These are phyloP conservation scores for Orchestes rusci DNA, from an alignment of 2,888 invertebrate genomes.

Conservation along the genomic window DNA sequence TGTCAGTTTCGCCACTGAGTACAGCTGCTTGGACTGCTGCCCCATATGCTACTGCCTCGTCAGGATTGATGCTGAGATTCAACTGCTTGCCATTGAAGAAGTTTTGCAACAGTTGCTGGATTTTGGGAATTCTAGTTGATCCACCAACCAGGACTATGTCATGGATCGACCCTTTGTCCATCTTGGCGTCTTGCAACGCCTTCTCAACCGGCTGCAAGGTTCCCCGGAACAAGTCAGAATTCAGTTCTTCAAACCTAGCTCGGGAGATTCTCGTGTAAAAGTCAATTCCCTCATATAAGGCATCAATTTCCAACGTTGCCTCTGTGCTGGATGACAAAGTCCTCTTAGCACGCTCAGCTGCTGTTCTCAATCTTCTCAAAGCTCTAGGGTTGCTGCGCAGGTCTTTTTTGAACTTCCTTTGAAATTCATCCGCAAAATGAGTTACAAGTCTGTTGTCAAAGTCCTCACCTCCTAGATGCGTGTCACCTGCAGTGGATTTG, in stretches of 20 bases:
- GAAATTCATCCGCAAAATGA: constrained; percentile 59
- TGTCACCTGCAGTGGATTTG: constrained; percentile 76
- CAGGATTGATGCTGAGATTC: constrained; percentile 41
- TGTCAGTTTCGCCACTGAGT: constrained; percentile 48
- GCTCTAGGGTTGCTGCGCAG: constrained; percentile 50
- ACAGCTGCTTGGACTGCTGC: constrained; percentile 41
- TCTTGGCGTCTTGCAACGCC: constrained; percentile 65
- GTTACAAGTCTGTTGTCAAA: constrained; percentile 52
- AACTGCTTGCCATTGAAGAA: constrained; percentile 59
- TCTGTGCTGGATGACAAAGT: constrained; percentile 71
- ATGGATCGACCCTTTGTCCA: constrained; percentile 48
- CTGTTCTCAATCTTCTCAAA: constrained; percentile 62
- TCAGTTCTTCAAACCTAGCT: constrained; percentile 70
- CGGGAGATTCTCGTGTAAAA: constrained; percentile 65
- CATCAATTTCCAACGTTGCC: constrained; percentile 68
- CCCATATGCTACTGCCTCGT: constrained; percentile 42
- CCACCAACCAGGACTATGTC: constrained; percentile 82
- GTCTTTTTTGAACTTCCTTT: constrained; percentile 39
- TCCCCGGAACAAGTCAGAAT: constrained; percentile 60
- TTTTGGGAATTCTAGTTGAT: constrained; percentile 72
- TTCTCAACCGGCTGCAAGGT: constrained; percentile 64
- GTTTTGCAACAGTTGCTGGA: constrained; percentile 65
- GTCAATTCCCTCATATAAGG: constrained; percentile 66
- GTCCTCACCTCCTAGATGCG: constrained; percentile 74
- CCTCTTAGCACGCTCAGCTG: constrained; percentile 71